Evolutionary conservation across 2,888 invertebrate species (phyloP).

Genomic region (Lycocerus yunnanus): DNA sequence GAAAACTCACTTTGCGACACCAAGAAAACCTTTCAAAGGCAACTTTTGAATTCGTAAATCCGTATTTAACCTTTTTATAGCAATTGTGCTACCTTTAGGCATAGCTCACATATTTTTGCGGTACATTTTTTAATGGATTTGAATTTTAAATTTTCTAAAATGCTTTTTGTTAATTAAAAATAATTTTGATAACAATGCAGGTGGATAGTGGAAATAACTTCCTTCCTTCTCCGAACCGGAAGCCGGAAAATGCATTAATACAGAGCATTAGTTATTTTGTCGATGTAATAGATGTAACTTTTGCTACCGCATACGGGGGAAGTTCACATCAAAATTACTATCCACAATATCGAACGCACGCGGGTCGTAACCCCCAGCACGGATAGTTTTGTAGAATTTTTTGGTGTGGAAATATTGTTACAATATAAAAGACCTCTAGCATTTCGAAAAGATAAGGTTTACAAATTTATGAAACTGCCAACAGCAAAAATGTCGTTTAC

Average conservation of each 20-base stretch:
- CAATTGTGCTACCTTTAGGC: not conserved
- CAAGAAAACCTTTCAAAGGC: conserved; percentile 39
- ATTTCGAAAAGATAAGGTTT: no score
- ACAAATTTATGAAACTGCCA: no score
- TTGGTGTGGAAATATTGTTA: no score
- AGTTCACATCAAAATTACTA: not conserved
- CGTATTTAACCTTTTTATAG: conserved; percentile 29
- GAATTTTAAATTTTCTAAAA: not conserved
- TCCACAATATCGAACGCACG: not conserved
- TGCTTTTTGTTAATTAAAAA: not conserved
- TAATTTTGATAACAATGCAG: not conserved
- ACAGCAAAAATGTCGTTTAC: no score
- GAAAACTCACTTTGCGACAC: conserved; percentile 40
- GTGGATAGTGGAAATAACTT: not conserved
- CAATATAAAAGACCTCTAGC: no score
- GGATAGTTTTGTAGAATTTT: no score
- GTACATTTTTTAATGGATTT: conserved; percentile 4
- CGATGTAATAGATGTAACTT: not conserved
- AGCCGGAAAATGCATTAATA: not conserved
- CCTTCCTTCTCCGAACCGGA: not conserved
- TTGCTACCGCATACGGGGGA: not conserved
- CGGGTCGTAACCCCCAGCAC: not conserved
- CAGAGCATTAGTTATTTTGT: not conserved
- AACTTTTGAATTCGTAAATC: conserved; percentile 32
- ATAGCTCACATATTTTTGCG: not conserved